Conservation (phyloP, 1,140 invertebrate species). For the Potamilus streckersoni region DNA sequence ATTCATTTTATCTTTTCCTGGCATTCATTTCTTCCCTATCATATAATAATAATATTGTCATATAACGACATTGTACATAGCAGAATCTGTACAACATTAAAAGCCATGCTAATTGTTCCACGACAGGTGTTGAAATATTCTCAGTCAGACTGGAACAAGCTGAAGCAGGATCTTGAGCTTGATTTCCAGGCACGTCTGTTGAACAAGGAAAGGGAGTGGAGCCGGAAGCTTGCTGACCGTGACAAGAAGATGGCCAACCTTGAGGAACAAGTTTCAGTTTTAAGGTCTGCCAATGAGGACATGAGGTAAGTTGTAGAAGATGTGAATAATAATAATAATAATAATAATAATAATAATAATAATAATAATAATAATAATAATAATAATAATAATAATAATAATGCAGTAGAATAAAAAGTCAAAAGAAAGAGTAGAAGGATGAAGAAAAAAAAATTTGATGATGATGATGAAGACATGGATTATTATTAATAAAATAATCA, state of each 20-base stretch:
- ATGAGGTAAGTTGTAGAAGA: conserved; percentile 61
- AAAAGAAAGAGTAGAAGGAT: neutral
- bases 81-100: too few species aligned
- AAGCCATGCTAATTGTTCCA: neutral
- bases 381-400: too few species aligned
- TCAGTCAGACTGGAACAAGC: conserved; percentile 56
- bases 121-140: conserved; percentile 56
- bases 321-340: neutral
- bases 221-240: conserved; percentile 52
- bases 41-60: too few species aligned
- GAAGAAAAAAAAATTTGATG: neutral
- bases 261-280: conserved; percentile 51
- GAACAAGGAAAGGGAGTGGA: conserved; percentile 64
- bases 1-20: too few species aligned
- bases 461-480: neutral
- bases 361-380: too few species aligned
- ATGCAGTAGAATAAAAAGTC: too few species aligned
- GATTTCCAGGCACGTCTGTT: conserved; percentile 67
- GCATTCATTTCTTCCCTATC: too few species aligned
- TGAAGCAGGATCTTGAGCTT: conserved; percentile 61
- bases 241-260: conserved; percentile 52
- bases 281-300: conserved; percentile 65
- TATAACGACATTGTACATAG: too few species aligned
- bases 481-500: too few species aligned
- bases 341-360: neutral